Conservation (phyloP, 2,888 invertebrate species). For the Hofmannophila pseudospretella region DNA sequence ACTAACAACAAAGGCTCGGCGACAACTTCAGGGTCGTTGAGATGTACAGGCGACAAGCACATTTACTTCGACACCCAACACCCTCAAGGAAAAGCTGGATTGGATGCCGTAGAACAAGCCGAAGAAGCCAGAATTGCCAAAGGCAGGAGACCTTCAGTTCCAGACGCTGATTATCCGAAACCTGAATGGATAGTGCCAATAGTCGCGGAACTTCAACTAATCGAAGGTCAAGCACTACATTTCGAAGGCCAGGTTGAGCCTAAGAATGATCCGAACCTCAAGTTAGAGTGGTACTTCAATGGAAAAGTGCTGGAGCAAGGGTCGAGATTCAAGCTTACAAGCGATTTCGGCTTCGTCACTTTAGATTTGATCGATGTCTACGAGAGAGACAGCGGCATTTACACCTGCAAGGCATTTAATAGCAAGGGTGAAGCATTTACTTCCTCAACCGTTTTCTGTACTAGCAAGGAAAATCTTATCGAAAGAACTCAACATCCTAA, state of each 20-base stretch:
- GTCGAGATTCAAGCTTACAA: constrained; percentile 93
- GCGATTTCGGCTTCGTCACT: constrained; percentile 97
- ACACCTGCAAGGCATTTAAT: constrained; percentile 94
- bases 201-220: constrained; percentile 86
- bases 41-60: constrained; percentile 87
- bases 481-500: constrained; percentile 96
- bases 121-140: constrained; percentile 89
- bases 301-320: constrained; percentile 92
- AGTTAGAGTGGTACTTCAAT: constrained; percentile 96
- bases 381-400: constrained; percentile 95
- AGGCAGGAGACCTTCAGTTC: constrained; percentile 81
- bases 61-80: constrained; percentile 95
- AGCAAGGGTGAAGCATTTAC: constrained; percentile 94
- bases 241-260: constrained; percentile 97
- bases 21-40: constrained; percentile 92
- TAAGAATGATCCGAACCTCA: constrained; percentile 92
- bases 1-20: constrained; percentile 92
- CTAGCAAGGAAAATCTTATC: constrained; percentile 88
- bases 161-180: constrained; percentile 88
- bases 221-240: constrained; percentile 91
- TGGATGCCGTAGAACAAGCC: constrained; percentile 92
- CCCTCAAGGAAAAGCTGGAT: constrained; percentile 94
- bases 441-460: constrained; percentile 91
- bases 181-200: constrained; percentile 92
- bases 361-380: constrained; percentile 95